Evolutionary conservation across 2,113 vertebrate species (phyloP), one percentile per base, ranked within the genome.

Genomic region (Lichenostomus cassidix): DNA sequence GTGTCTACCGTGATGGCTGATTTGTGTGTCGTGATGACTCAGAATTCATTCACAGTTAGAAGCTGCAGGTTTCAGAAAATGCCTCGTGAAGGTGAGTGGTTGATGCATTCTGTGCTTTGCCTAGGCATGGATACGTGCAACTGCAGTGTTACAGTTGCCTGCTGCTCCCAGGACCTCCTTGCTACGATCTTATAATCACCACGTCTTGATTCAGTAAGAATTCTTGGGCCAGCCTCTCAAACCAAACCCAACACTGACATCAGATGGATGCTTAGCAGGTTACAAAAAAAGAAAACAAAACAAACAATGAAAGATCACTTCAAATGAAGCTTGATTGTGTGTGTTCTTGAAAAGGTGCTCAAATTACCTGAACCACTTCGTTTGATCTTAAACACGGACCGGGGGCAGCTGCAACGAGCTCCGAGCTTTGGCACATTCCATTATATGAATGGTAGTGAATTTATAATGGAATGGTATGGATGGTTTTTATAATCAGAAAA

Each of bases 401-500:
- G 3, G 90, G 91, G 86, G 80, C 86, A 97, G 83, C 96, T 89
- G 80, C 95, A 78, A 44, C 19, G 60, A 95, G 84, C 94, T 94
- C 94, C 2, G 64, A 95, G 88, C 96, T 95, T 95, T 95, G 97
- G 96, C 93, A 96, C 97, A 98, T 98, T 98, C 97, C 98, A 98
- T 98, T 98, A 98, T 98, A 98, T 98, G 98, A 97, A 97, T 97
- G 98, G 76, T 7, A 92, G 94, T 96, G 98, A 95, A 92, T 97
- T 98, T 98, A 97, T 98, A 98, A 98, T 98, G 98, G 98, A 98
- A 98, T 98, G 98, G 96, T 95, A 98, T 98, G 98, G 93, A 98
- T 98, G 97, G 97, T 56, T 95, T 98, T 98, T 98, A 98, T 95
- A 98, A 98, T 98, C 98, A 98, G 98, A 98, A 98, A 98, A 98